Evolutionary conservation across 2,888 invertebrate species (phyloP), one percentile per base, ranked within the genome.

Genomic region (Rhodophaea formosa): DNA sequence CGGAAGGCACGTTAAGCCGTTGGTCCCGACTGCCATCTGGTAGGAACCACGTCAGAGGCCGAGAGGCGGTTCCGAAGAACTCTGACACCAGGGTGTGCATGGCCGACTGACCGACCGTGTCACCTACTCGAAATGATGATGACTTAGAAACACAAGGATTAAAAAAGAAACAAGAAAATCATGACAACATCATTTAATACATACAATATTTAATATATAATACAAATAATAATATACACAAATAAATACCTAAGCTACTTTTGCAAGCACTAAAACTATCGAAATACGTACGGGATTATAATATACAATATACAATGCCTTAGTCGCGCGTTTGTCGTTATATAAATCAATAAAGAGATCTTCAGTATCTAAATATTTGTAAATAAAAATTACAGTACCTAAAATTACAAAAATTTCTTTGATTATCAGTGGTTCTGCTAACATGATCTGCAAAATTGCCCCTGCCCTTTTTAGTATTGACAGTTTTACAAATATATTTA

Each of bases 191-290:
- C 32, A 53, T 58, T 58, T 56, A 58, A 64, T 64, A 62, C 10
- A 57, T 45, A 56, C 30, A 58, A 57, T 3, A 39, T 39, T 12
- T 39, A 39, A 58, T 53, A 59, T 49, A 56, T 58, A 59, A 49
- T 29, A 61, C 54, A 56, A 57, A 59, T 62, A 61, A 57, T 53
- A 58, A 64, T 58, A 71, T 51, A 73, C 51, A 51, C 12, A 51
- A 12, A 51, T 67, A 69, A 60, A 71, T 65, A 75, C 64, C 64
- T 65, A 74, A 69, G 65, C 71, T 73, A 82, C 71, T 70, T 77
- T 82, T 82, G 75, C 67, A 78, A 74, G 65, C 64, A 62, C 56
- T 65, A 70, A 68, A 56, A 65, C 77, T 73, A 73, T 62, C 59
- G 66, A 77, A 79, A 69, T 64, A 68, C 58, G 64, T 76, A 77